These are phyloP conservation scores for Odiellus spinosus DNA, from an alignment of 2,888 invertebrate species.

Conservation along the genomic window DNA sequence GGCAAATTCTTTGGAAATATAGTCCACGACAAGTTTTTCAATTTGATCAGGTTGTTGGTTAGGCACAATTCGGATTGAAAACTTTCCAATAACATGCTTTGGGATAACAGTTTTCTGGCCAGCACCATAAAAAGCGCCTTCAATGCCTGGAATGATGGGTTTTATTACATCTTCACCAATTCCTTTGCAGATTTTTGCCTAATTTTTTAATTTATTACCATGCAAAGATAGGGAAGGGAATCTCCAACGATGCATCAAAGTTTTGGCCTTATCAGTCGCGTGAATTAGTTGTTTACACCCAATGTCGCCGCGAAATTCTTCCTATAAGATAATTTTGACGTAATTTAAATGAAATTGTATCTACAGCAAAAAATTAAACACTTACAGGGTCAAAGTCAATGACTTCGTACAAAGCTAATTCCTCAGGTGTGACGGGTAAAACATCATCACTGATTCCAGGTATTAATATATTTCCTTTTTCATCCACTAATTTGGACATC, in stretches of 20 bases:
- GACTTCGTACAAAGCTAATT: constrained; percentile 52
- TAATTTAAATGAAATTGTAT: constrained; percentile 1
- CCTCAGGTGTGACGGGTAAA: constrained; percentile 48
- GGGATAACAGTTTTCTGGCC: constrained; percentile 94
- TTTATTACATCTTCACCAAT: not conserved
- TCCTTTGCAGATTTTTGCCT: not conserved
- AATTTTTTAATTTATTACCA: constrained; percentile 32
- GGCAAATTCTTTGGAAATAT: constrained; percentile 59
- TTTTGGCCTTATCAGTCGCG: constrained; percentile 46
- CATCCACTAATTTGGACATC: constrained; percentile 65
- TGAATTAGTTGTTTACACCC: constrained; percentile 53
- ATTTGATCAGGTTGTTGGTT: constrained; percentile 71
- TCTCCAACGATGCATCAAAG: constrained; percentile 90
- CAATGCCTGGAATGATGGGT: constrained; percentile 43
- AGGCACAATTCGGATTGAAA: constrained; percentile 92
- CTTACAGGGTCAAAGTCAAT: constrained; percentile 66
- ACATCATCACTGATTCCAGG: constrained; percentile 70
- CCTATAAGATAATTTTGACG: constrained; percentile 22
- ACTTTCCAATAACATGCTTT: constrained; percentile 83
- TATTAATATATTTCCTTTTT: constrained; percentile 67
- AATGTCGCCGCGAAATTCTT: constrained; percentile 54
- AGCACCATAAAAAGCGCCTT: constrained; percentile 79
- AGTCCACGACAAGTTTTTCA: constrained; percentile 57
- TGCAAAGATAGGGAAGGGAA: constrained; percentile 84
- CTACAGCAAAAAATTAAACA: not conserved